A percentile compares a stretch with the other conserved stretches of the same genome.
Conservation (phyloP, 2,888 invertebrate genomes). For the Aquatica leii region DNA sequence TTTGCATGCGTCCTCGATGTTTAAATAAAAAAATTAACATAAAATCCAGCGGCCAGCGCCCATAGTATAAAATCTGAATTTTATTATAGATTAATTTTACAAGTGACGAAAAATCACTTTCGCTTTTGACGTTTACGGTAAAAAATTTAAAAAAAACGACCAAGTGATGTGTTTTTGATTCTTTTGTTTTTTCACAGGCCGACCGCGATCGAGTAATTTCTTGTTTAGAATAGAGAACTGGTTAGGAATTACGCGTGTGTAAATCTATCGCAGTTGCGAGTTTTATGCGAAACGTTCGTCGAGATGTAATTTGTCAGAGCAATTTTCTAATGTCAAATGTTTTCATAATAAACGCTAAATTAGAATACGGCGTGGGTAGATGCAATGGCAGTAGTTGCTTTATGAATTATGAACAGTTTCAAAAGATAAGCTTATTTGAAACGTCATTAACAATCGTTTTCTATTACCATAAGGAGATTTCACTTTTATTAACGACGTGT, state of each 20-base stretch:
- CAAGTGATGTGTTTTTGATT: too few species aligned
- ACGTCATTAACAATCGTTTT: conserved; percentile 1
- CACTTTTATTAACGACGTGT: not conserved
- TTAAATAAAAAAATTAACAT: conserved; percentile 12
- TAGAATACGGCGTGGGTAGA: not conserved
- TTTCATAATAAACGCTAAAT: conserved; percentile 2
- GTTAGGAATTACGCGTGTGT: too few species aligned
- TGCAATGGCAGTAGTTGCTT: not conserved
- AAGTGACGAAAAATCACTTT: not conserved
- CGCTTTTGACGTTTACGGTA: too few species aligned
- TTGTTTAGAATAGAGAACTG: too few species aligned
- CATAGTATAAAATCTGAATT: conserved; percentile 18
- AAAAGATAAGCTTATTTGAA: conserved; percentile 5
- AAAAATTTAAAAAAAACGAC: too few species aligned
- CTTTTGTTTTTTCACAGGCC: too few species aligned
- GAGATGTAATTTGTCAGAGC: conserved; percentile 22
- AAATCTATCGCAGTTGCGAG: too few species aligned
- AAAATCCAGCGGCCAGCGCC: conserved; percentile 12
- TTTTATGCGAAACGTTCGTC: not conserved
- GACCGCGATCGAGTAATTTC: too few species aligned
- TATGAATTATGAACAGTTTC: conserved; percentile 1
- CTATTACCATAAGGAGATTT: not conserved
- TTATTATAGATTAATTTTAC: conserved; percentile 10
- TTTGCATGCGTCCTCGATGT: conserved; percentile 26
- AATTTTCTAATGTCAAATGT: conserved; percentile 26